Evolutionary conservation across 2,113 vertebrate species (phyloP).

Genomic region (Corythoichthys intestinalis): DNA sequence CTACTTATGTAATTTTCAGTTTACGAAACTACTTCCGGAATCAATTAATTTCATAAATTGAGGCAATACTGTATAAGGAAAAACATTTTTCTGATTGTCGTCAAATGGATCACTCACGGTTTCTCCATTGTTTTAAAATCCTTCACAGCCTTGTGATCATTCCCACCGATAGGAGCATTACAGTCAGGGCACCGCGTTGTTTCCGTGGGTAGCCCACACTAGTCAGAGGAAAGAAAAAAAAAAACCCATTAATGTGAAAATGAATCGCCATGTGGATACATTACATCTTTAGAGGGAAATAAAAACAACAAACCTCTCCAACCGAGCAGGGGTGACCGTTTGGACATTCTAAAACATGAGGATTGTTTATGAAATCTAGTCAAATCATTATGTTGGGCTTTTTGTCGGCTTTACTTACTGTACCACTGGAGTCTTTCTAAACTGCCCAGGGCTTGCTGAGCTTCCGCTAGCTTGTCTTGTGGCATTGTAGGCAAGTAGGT

Average conservation of each 20-base stretch:
- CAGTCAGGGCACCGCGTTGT: constrained; percentile 76
- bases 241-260: not conserved
- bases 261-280: not conserved
- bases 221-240: not conserved
- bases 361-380: not conserved
- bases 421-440: constrained; percentile 72
- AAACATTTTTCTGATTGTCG: too few species aligned
- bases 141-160: fast-evolving
- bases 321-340: constrained; percentile 84
- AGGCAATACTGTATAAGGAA: too few species aligned
- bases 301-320: constrained; percentile 79
- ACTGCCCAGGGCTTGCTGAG: constrained; percentile 43
- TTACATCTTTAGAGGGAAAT: not conserved
- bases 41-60: too few species aligned
- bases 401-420: constrained; percentile 78
- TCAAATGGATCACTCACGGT: constrained; percentile 44
- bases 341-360: constrained; percentile 72
- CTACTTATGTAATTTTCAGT: too few species aligned
- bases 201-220: constrained; percentile 85
- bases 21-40: too few species aligned
- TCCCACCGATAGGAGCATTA: constrained; percentile 63
- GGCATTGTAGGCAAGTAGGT: constrained; percentile 93
- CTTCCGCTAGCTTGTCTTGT: constrained; percentile 79
- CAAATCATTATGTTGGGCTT: not conserved
- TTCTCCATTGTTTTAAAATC: constrained; percentile 32